Conservation (phyloP, 1,140 invertebrate species). For the Stegodyphus mimosarum region DNA sequence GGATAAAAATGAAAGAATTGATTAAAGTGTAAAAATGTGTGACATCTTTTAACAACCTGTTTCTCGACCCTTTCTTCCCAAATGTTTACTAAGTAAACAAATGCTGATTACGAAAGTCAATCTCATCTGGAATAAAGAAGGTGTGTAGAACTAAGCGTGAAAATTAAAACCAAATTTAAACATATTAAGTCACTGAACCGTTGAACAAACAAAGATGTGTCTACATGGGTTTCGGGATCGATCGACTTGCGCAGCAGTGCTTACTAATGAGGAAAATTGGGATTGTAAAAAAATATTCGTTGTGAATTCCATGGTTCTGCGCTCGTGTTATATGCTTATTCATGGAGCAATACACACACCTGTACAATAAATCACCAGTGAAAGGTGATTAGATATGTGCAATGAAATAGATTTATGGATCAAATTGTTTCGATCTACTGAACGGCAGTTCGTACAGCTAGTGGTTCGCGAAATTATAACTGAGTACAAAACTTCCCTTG, state of each 20-base stretch:
- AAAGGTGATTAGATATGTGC: no score
- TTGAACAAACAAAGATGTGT: slow-evolving; percentile 34
- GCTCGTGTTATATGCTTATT: no score
- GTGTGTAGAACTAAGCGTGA: slow-evolving; percentile 37
- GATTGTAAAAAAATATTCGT: no score
- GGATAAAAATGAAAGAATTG: slow-evolving; percentile 16
- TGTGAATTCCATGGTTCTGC: no score
- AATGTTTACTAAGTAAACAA: slow-evolving; percentile 53
- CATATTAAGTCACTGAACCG: slow-evolving; percentile 44
- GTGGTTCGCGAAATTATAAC: no score
- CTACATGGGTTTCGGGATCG: slow-evolving; percentile 20
- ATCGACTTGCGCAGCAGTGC: not conserved
- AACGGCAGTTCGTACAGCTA: no score
- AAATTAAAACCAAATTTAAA: slow-evolving; percentile 59
- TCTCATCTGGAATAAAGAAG: slow-evolving; percentile 17
- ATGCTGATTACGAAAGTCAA: slow-evolving; percentile 27
- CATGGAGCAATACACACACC: no score
- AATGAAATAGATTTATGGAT: no score
- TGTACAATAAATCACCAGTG: no score
- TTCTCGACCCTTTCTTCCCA: slow-evolving; percentile 43
- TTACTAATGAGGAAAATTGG: not conserved
- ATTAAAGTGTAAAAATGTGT: slow-evolving; percentile 50
- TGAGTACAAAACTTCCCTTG: no score
- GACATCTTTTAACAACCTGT: slow-evolving; percentile 44
- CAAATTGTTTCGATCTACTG: no score